Evolutionary conservation across 2,797 vertebrate species (phyloP), one percentile per base, ranked within the genome.

Genomic region (Nasua narica): DNA sequence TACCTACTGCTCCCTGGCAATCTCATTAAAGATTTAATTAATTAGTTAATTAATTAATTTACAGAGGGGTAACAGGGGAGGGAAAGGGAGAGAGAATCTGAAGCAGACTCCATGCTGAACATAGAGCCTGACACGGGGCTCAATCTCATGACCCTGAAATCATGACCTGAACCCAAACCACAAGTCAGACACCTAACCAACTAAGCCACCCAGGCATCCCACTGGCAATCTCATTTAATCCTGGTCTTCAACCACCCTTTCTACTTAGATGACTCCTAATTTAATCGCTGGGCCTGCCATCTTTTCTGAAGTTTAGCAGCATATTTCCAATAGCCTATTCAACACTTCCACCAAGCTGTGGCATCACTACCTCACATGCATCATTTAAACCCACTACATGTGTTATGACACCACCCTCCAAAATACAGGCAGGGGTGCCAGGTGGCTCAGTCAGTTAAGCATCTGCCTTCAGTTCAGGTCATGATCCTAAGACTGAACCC

Each of bases 301-400:
- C 87, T 90, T 32, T 97, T 95, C 52, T 46, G 5, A 95, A 69
- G n/a, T 81, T 83, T 32, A 82, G 37, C 40, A 94, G 54, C 69
- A 58, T 23, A 56, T 85, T 93, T 90, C 60, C 18, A 62, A 56
- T 1, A 86, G 11, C 18, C 16, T 67, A 72, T 8, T 77, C 65
- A 62, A 76, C 35, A 72, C 46, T 86, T 50, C 60, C 35, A 74
- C 56, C n/a, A n/a, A 84, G 21, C 69, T 52, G 35, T 82, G 29
- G 43, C 37, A 92, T 35, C 52, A 65, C 21, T 52, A 78, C 16
- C 32, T 70, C 32, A 92, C 77, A 92, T 29, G 19, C 62, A 77
- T 43, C 11, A 77, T 65, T 87, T 94, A 60, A 89, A 90, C 90
- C 23, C 37, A 85, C 15, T 60, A 21, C 32, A 37, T 25, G 40